Evolutionary conservation across 2,888 invertebrate genomes (phyloP), one percentile per base, ranked within the genome.

Genomic region (Ferdinandea cuprea): DNA sequence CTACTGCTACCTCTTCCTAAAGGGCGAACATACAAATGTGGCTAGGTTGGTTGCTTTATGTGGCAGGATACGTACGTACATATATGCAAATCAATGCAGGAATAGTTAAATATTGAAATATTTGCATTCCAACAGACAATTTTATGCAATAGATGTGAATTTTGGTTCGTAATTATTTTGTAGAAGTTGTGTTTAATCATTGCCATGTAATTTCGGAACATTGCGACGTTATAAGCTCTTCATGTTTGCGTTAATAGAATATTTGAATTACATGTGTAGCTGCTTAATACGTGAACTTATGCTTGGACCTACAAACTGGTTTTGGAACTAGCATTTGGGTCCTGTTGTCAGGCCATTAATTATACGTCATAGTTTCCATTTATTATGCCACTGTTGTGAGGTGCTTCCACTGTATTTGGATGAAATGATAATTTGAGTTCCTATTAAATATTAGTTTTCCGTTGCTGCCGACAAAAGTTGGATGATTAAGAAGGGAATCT

Each of bases 1-100:
- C 17, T 28, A n/a, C 13, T 3, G 17, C n/a, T n/a, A n/a, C n/a
- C n/a, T n/a, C n/a, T n/a, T n/a, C n/a, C n/a, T 15, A 3, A 1
- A 15, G 32, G 9, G 8, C 8, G 1, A 11, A 11, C 19, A 44
- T 21, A 11, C 9, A 17, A 8, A 1, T 21, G 19, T 11, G 5
- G n/a, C 3, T 37, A 11, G 15, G 13, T 6, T 21, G 37, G 17
- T 35, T 56, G 8, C 19, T 21, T 3, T 15, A 30, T 8, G 6
- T 32, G 11, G 9, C 19, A 56, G 8, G 35, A 8, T 25, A 13
- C 28, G 8, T n/a, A 4, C 21, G 30, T 11, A 4, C 21, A 19
- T 11, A 30, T 32, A 59, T 44, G 59, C 59, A 59, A 59, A 59
- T 59, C 30, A 11, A 44, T 28, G 42, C 13, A 8, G 25, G 13